Base-by-base conservation (phyloP, 92 coral and sea anemone species). In the Montipora capitata region DNA sequence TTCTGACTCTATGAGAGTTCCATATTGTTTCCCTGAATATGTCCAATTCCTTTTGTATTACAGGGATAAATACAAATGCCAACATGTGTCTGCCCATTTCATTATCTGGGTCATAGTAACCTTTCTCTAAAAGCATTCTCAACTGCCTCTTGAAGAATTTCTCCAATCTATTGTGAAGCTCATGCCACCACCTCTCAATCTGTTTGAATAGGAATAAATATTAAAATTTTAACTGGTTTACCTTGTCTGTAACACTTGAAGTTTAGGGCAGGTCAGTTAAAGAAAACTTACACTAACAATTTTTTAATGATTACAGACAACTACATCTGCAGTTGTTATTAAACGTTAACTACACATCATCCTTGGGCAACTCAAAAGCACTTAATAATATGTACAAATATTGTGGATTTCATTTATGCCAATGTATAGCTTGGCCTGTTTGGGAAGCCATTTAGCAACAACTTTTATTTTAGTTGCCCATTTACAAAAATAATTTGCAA, bases 171-270 rank as follows among this genome's bases (percentile, higher is more conserved):
- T 82, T 61, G 67, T 88, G 92, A 39, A 81, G 88, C 75, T 81
- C 88, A n/a, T 66, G 87, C 92, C 92, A 88, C 92, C 92, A 88
- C 77, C 92, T 80, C 71, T 88, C 92, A 73, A 88, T 88, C 92
- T 81, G 92, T 77, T 61, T 72, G 39, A 77, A 86, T 40, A 76
- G 7, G 59, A 48, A 72, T 43, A 44, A 14, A 68, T 11, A 43
- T 48, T 52, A 51, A 81, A 8, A n/a, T 69, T 81, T 81, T 68
- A 68, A 72, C 48, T n/a, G 66, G 44, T 39, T 62, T 48, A 67
- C 74, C 59, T 77, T 35, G 64, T 16, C 41, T 20, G 59, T n/a
- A 49, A 49, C 57, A 64, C 61, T 65, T 80, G 61, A 71, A 4
- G 58, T 71, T 42, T 44, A 42, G 76, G 57, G 76, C 76, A 71